phyloP scores from a whole-genome alignment of 1,140 invertebrate species.

The Caerostris darwini region DNA sequence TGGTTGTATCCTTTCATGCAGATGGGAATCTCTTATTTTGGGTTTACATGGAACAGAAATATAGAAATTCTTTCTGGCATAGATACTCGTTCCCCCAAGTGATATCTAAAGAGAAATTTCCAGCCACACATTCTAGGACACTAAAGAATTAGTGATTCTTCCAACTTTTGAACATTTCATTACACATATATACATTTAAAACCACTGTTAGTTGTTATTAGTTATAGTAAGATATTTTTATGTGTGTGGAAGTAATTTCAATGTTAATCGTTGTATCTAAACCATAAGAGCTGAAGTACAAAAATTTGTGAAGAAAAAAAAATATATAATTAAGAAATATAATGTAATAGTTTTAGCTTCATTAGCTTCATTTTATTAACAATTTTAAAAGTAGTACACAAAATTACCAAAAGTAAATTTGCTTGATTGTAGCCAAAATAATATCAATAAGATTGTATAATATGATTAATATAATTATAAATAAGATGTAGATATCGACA shows the following conservation, averaged over 20 bases:
- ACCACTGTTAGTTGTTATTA: not conserved
- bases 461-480: no score
- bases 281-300: not conserved
- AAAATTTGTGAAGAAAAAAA: not conserved
- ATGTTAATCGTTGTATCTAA: not conserved
- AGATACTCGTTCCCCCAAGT: not conserved
- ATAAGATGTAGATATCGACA: no score
- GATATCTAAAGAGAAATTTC: conserved; percentile 7
- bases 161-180: not conserved
- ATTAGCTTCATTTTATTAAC: no score
- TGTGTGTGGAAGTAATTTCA: not conserved
- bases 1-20: conserved; percentile 9
- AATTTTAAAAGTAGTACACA: no score
- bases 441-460: no score
- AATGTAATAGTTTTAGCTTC: no score
- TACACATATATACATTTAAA: conserved; percentile 16
- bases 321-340: no score
- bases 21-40: not conserved
- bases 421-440: no score
- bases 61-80: not conserved
- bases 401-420: no score
- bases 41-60: not conserved
- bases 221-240: not conserved
- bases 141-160: not conserved
- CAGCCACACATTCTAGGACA: conserved; percentile 17